phyloP scores from a whole-genome alignment of 2,797 vertebrate genomes.

The Pipistrellus pygmaeus region DNA sequence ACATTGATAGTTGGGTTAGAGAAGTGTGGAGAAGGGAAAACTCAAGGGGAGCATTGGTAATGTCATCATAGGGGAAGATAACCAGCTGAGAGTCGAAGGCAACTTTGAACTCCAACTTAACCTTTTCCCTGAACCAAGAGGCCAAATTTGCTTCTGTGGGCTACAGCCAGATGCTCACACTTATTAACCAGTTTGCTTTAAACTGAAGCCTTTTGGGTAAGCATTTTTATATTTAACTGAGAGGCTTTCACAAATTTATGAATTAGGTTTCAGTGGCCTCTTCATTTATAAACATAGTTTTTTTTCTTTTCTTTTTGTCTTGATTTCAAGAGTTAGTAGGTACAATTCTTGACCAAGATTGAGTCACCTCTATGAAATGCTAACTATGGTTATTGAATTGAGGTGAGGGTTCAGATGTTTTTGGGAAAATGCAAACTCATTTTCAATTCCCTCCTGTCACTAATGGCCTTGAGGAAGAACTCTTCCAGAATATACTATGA shows the following conservation, averaged over 20 bases:
- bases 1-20: neutral
- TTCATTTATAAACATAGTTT: neutral
- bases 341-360: conserved; percentile 28
- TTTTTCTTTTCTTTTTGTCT: neutral
- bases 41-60: neutral
- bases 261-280: neutral
- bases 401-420: neutral
- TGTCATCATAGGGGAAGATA: neutral
- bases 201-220: neutral
- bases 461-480: conserved; percentile 51
- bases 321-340: neutral
- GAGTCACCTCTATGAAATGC: conserved; percentile 29
- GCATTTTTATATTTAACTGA: neutral
- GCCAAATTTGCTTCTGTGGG: neutral
- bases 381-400: conserved; percentile 3
- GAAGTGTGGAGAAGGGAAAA: neutral
- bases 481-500: conserved; percentile 40
- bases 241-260: neutral
- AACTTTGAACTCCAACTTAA: conserved; percentile 7
- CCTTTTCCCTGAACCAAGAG: neutral
- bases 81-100: neutral
- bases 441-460: conserved; percentile 41
- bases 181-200: conserved; percentile 16
- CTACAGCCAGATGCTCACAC: neutral
- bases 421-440: conserved; percentile 50